Conservation (phyloP, 2,113 vertebrate genomes). For the Gnathonemus longibarbis region DNA sequence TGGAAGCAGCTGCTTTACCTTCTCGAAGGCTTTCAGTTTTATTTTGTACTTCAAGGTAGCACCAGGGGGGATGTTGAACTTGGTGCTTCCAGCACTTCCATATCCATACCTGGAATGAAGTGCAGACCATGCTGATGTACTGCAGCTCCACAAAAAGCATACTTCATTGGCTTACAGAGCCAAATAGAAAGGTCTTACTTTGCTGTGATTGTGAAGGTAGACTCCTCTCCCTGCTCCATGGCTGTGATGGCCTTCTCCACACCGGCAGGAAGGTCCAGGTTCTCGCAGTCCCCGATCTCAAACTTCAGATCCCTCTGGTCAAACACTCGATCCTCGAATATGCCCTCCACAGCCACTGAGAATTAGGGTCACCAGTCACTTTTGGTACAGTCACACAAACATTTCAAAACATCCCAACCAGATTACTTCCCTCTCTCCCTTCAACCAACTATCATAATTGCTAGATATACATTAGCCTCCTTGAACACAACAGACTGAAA, state of each 20-base stretch:
- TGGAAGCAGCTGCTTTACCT: constrained; percentile 57
- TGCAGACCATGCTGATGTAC: background rate
- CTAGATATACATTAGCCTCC: background rate
- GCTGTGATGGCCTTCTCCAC: constrained; percentile 83
- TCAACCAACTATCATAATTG: background rate
- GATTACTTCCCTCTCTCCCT: background rate
- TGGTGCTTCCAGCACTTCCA: constrained; percentile 68
- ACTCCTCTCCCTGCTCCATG: constrained; percentile 90
- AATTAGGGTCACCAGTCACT: background rate
- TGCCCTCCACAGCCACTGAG: constrained; percentile 76
- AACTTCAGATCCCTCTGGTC: constrained; percentile 82
- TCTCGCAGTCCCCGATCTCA: constrained; percentile 83
- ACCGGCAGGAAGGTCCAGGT: constrained; percentile 71
- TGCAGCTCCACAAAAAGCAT: background rate
- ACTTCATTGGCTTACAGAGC: background rate
- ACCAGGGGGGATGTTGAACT: constrained; percentile 75
- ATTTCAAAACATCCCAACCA: background rate
- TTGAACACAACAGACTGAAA: background rate
- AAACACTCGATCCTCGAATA: constrained; percentile 64
- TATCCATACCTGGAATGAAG: constrained; percentile 76
- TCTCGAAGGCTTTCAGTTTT: constrained; percentile 84
- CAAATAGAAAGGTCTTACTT: constrained; percentile 57
- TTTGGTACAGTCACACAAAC: background rate
- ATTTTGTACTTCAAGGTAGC: constrained; percentile 81
- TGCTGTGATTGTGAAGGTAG: constrained; percentile 75